Evolutionary conservation across 2,113 vertebrate species (phyloP).

Genomic region (Calyptommatus sinebrachiatus): DNA sequence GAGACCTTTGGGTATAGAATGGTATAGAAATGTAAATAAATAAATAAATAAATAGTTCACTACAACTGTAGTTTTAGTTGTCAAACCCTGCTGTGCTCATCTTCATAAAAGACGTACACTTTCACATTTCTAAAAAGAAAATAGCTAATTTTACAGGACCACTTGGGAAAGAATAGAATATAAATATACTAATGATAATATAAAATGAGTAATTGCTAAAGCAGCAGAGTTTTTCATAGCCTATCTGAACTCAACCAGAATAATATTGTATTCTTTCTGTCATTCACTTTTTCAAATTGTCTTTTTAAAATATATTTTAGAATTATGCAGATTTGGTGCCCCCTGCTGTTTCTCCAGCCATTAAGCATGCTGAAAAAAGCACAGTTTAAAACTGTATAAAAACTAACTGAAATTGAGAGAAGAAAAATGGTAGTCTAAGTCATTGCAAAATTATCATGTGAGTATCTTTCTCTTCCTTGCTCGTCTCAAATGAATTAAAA

Average conservation of each 20-base stretch:
- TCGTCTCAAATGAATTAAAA: neutral
- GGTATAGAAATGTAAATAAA: too few species aligned
- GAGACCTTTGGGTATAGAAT: too few species aligned
- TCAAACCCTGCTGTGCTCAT: neutral
- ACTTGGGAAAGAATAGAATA: too few species aligned
- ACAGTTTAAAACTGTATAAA: neutral
- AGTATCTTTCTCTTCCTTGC: too few species aligned
- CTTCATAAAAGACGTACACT: neutral
- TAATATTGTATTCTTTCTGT: neutral
- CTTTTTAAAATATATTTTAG: neutral
- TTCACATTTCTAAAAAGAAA: neutral
- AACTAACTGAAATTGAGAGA: neutral
- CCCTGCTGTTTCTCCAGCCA: conserved; percentile 64
- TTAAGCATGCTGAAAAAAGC: conserved; percentile 5
- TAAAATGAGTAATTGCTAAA: neutral
- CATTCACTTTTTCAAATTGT: neutral
- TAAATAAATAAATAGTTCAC: too few species aligned
- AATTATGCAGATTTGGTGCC: conserved; percentile 69
- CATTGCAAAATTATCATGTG: too few species aligned
- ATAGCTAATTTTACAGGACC: too few species aligned
- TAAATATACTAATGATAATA: too few species aligned
- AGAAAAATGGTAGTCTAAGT: too few species aligned
- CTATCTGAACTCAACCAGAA: neutral
- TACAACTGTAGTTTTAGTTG: neutral
- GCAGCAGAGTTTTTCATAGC: neutral